Conservation (phyloP, 2,888 invertebrate species). For the Priocnemis perturbator region DNA sequence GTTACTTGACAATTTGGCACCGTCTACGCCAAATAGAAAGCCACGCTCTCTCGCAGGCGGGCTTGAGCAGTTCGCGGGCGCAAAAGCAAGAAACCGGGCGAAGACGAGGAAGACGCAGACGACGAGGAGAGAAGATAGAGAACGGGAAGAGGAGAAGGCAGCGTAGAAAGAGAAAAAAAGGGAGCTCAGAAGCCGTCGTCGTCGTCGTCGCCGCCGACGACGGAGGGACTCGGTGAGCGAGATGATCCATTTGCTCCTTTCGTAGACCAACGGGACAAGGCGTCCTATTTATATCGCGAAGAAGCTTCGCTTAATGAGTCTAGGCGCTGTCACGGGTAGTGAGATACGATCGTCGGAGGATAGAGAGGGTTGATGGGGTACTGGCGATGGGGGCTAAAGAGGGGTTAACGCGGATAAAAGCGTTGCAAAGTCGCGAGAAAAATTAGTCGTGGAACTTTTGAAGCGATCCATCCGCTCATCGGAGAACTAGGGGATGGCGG, state of each 20-base stretch:
- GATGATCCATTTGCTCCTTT: slow-evolving; percentile 59
- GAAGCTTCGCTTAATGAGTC: slow-evolving; percentile 73
- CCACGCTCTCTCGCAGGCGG: slow-evolving; percentile 42
- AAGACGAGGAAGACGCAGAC: not conserved
- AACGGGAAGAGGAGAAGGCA: slow-evolving; percentile 18
- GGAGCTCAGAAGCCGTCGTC: slow-evolving; percentile 33
- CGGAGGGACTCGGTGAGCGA: slow-evolving; percentile 45
- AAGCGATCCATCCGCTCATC: slow-evolving; percentile 18
- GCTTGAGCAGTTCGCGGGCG: slow-evolving; percentile 25
- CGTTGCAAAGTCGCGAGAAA: slow-evolving; percentile 29
- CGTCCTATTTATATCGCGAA: slow-evolving; percentile 70
- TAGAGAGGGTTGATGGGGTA: no score
- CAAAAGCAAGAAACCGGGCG: slow-evolving; percentile 13
- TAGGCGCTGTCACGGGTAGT: slow-evolving; percentile 68
- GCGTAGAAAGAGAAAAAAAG: slow-evolving; percentile 26
- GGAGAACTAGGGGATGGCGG: no score
- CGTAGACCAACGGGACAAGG: slow-evolving; percentile 55
- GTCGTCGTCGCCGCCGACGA: slow-evolving; percentile 26
- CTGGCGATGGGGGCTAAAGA: not conserved
- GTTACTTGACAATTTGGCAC: slow-evolving; percentile 72
- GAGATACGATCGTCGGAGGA: slow-evolving; percentile 65
- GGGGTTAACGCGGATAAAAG: slow-evolving; percentile 30
- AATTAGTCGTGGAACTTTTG: slow-evolving; percentile 14
- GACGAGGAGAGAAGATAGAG: slow-evolving; percentile 22
- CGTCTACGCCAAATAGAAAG: slow-evolving; percentile 71